A percentile compares a stretch with the other conserved stretches of the same genome.
These are phyloP conservation scores for Gopherus evgoodei DNA, from an alignment of 2,113 vertebrate genomes.

Conservation along the genomic window DNA sequence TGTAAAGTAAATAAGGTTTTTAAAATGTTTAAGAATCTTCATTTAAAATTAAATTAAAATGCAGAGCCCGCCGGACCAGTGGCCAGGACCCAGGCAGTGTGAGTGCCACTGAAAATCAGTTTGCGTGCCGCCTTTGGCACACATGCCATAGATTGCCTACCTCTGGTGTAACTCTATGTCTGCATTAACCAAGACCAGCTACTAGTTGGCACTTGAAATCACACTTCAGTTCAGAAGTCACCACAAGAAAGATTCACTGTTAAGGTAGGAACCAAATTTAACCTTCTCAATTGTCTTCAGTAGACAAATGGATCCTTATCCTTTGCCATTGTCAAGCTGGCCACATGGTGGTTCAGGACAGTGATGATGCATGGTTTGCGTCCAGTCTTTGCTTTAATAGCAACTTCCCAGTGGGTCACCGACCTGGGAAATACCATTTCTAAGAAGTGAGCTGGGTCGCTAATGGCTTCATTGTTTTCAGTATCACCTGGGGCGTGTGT, in stretches of 20 bases:
- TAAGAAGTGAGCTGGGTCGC: not conserved
- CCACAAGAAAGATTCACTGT: not conserved
- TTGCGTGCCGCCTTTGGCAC: no score
- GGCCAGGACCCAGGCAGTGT: no score
- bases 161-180: no score
- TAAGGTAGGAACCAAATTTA: not conserved
- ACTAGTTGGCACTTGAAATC: no score
- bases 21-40: no score
- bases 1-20: no score
- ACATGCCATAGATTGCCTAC: no score
- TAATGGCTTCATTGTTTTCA: not conserved
- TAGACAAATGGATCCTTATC: not conserved
- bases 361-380: not conserved
- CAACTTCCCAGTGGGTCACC: not conserved
- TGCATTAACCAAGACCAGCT: no score
- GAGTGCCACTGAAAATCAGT: no score
- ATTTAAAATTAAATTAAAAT: no score
- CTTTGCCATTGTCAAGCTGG: not conserved
- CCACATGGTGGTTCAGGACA: not conserved
- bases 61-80: no score
- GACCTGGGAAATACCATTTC: not conserved
- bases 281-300: not conserved
- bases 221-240: not conserved
- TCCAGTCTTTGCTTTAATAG: not conserved
- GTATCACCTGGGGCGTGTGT: not conserved